Base-by-base conservation (phyloP, 1,140 invertebrate species). In the Babylonia areolata region DNA sequence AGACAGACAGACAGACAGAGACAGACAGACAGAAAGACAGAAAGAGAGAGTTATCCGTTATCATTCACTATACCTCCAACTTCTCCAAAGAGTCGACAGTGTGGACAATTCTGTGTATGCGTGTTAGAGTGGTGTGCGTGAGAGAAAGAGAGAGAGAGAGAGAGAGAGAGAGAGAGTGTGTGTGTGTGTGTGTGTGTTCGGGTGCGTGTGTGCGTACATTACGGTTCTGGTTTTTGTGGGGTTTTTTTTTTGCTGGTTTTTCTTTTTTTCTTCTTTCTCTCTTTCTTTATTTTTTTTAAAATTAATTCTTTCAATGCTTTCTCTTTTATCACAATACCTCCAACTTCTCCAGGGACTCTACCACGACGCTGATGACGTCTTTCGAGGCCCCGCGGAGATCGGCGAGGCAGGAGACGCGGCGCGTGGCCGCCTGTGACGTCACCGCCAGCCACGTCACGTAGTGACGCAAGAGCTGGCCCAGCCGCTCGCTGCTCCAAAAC, bases 281-380 rank as follows among this genome's bases (percentile, higher is more conserved):
- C 23, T n/a, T n/a, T n/a, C n/a, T n/a, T n/a, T n/a, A n/a, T n/a
- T n/a, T n/a, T n/a, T n/a, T n/a, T n/a, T n/a, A n/a, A n/a, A n/a
- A n/a, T n/a, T n/a, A n/a, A n/a, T n/a, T n/a, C n/a, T n/a, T n/a
- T n/a, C n/a, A n/a, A n/a, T 35, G 1, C 35, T 37, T 3, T 11
- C 31, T 35, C 2, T 17, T 51, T 17, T 51, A 12, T 51, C 46
- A 9, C n/a, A 6, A 17, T 20, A 87, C 73, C 80, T 81, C 80
- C 42, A 87, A 64, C 77, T 85, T 85, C 77, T 73, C 79, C 71
- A 81, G 46, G n/a, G 83, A 71, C 23, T 88, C 87, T 28, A 81
- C 87, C 46, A 77, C 58, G 37, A 86, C 80, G 40, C 79, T 80
- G 54, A 86, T 86, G n/a, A 85, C 83, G 54, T 69, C 54, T 37